Percentiles rank a stretch among this genome's conserved stretches.
phyloP scores from a whole-genome alignment of 1,140 invertebrate species.

The Tetragnatha versicolor region DNA sequence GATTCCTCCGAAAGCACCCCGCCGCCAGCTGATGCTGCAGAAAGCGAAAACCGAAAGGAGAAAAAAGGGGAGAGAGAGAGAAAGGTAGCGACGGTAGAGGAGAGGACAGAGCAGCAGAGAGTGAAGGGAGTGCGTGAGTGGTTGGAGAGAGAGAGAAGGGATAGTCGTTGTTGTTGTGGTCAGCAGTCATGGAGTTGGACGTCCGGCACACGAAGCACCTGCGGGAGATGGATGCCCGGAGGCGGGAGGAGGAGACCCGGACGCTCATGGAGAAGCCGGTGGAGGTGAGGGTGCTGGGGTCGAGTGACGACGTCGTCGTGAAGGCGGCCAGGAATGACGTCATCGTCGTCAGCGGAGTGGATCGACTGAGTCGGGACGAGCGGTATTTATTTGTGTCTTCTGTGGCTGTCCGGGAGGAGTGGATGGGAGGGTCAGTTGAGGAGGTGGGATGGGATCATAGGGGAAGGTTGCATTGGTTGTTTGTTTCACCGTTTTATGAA shows the following conservation, averaged over 20 bases:
- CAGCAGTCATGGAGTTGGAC: slow-evolving; percentile 15
- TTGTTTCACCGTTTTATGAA: too few relatives aligned
- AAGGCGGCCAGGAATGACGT: slow-evolving; percentile 46
- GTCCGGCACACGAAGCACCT: slow-evolving; percentile 28
- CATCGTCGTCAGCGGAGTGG: slow-evolving; percentile 25
- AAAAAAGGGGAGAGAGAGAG: slow-evolving; percentile 1
- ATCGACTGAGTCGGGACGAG: slow-evolving; percentile 22
- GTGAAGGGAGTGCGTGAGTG: not conserved
- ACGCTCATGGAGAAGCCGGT: slow-evolving; percentile 22
- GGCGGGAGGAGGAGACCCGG: slow-evolving; percentile 28
- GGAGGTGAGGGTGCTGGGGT: slow-evolving; percentile 41
- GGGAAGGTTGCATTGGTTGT: too few relatives aligned
- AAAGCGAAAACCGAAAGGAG: too few relatives aligned
- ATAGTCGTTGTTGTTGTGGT: slow-evolving; percentile 5
- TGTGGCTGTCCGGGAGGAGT: too few relatives aligned
- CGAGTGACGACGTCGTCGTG: slow-evolving; percentile 48
- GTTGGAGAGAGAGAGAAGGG: too few relatives aligned
- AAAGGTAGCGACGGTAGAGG: not conserved
- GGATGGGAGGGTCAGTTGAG: too few relatives aligned
- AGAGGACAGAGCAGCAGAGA: not conserved
- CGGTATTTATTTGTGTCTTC: slow-evolving; percentile 37
- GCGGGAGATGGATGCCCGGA: slow-evolving; percentile 40
- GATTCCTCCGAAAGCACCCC: not conserved
- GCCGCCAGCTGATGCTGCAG: slow-evolving; percentile 12
- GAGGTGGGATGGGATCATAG: too few relatives aligned